Conservation (phyloP, 2,797 vertebrate species). For the Sciurus vulgaris region DNA sequence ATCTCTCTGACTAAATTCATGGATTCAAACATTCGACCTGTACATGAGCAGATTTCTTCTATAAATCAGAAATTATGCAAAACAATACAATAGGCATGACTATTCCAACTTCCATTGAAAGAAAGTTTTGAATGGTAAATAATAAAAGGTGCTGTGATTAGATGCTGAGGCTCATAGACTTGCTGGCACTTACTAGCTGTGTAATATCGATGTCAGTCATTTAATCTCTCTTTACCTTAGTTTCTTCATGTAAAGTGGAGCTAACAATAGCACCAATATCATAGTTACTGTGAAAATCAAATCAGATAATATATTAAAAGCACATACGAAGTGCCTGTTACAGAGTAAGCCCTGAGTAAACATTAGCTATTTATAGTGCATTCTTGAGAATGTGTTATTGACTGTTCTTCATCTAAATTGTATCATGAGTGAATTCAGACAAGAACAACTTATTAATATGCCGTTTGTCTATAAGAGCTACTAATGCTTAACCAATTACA, state of each 20-base stretch:
- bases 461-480: conserved; percentile 37
- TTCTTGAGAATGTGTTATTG: conserved; percentile 30
- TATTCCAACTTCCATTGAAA: background rate
- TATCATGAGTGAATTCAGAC: conserved; percentile 1
- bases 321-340: background rate
- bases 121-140: background rate
- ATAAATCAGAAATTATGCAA: conserved; percentile 47
- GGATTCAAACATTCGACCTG: background rate
- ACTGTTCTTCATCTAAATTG: background rate
- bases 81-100: background rate
- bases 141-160: background rate
- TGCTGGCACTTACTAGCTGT: background rate
- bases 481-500: background rate
- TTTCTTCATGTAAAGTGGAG: conserved; percentile 20
- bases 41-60: conserved; percentile 27
- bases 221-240: background rate
- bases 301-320: background rate
- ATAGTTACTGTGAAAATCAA: conserved; percentile 26
- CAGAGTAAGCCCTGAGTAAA: background rate
- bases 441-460: background rate
- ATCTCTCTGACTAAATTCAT: background rate
- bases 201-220: background rate
- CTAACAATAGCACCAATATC: background rate
- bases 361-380: background rate
- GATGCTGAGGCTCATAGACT: background rate